Evolutionary conservation across 2,888 invertebrate genomes (phyloP).

Genomic region (Lacanobia oleracea): DNA sequence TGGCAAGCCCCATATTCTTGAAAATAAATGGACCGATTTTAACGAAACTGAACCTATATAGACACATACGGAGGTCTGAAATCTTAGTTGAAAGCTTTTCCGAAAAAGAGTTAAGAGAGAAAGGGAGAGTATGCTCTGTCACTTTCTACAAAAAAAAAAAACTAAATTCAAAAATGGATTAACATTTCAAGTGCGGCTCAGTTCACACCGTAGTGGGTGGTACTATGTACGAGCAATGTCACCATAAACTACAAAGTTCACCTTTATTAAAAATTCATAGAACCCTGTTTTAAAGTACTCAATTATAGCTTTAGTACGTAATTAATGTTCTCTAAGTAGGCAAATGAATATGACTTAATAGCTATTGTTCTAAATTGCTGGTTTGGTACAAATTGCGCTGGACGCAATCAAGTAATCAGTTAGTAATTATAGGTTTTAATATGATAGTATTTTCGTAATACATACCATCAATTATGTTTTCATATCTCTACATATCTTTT

Average conservation of each 20-base stretch:
- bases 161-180: no score
- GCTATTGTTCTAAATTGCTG: slow-evolving; percentile 12
- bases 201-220: no score
- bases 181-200: no score
- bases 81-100: no score
- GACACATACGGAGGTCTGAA: no score
- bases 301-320: not conserved
- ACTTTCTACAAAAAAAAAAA: no score
- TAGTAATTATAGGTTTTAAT: slow-evolving; percentile 16
- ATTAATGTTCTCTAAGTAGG: slow-evolving; percentile 24
- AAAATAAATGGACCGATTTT: no score
- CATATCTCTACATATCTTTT: not conserved
- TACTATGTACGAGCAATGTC: not conserved
- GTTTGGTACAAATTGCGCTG: slow-evolving; percentile 20
- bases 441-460: slow-evolving; percentile 10
- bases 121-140: no score
- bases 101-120: no score
- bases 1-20: no score
- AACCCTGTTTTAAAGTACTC: not conserved
- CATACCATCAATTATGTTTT: not conserved
- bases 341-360: slow-evolving; percentile 27
- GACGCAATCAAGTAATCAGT: slow-evolving; percentile 34
- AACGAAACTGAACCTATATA: no score
- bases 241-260: not conserved
- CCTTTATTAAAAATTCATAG: slow-evolving; percentile 9